These are phyloP conservation scores for Pelochelys cantorii DNA, from an alignment of 2,797 vertebrate species.

Conservation along the genomic window DNA sequence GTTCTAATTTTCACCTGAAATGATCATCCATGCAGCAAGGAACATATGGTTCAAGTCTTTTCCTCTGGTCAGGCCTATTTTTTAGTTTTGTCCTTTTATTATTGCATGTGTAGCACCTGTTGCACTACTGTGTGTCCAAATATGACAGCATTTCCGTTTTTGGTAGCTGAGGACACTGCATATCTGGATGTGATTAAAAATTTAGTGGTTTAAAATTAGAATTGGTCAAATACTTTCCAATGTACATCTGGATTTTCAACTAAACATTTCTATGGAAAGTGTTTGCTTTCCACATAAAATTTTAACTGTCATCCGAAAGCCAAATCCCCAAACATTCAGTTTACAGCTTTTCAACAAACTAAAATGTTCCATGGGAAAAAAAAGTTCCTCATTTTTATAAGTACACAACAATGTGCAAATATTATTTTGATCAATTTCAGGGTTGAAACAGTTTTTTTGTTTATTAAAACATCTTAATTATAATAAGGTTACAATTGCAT, in stretches of 20 bases:
- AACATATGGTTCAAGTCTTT: background rate
- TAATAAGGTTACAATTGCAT: conserved; percentile 35
- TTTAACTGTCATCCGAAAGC: background rate
- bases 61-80: accelerated
- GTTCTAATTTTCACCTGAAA: background rate
- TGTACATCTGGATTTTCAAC: background rate
- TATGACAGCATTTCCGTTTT: accelerated
- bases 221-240: background rate
- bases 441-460: conserved; percentile 16
- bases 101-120: background rate
- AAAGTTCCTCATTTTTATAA: background rate
- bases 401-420: conserved; percentile 10
- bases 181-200: background rate
- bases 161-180: background rate
- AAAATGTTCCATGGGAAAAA: background rate
- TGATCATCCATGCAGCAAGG: background rate
- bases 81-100: background rate
- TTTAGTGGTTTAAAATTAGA: background rate
- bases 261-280: background rate
- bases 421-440: conserved; percentile 35
- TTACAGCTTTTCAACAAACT: background rate
- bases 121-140: background rate
- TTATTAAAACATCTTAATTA: conserved; percentile 25
- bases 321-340: background rate
- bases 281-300: background rate